Base-by-base conservation (phyloP, 92 coral and sea anemone species). In the Ricordea florida region DNA sequence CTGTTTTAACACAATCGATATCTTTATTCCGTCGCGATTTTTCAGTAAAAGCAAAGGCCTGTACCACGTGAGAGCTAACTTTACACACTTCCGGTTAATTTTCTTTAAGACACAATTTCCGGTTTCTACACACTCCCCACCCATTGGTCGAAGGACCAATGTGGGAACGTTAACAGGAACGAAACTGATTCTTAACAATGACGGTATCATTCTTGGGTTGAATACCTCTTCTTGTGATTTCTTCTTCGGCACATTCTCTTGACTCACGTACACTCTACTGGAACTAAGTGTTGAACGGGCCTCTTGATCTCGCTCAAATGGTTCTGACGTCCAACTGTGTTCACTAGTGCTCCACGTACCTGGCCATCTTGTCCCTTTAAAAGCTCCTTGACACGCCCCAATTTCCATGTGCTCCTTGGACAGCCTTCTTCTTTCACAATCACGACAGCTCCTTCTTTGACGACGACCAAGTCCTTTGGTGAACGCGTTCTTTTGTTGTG, bases 281-380 rank as follows among this genome's bases (percentile, higher is more conserved):
- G 45, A 75, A 46, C 32, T 42, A 58, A 10, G 49, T 69, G 41
- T 62, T 69, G 18, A 72, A 75, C 17, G 27, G 52, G 62, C 18
- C 37, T 49, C 34, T 73, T 46, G 15, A 75, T 49, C 35, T 47
- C 56, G 26, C 52, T 75, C 32, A 75, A 62, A 25, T 36, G 60
- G 21, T 36, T 53, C 61, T 53, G 13, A 22, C 14, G 25, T 26
- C 35, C 37, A n/a, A 23, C 60, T 25, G 29, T 23, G 4, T 33
- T 53, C 10, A 27, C 13, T 10, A 57, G 25, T 57, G 64, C 64
- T 15, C 43, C 64, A 57, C 26, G 42, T n/a, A 30, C 25, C 25
- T 50, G 5, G 23, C 25, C 14, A 14, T 50, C 57, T 50, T n/a
- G 14, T 18, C 64, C 44, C 21, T 57, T 53, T 33, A 53, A 25